Conservation (phyloP, 2,888 invertebrate genomes). For the Macaria liturata region DNA sequence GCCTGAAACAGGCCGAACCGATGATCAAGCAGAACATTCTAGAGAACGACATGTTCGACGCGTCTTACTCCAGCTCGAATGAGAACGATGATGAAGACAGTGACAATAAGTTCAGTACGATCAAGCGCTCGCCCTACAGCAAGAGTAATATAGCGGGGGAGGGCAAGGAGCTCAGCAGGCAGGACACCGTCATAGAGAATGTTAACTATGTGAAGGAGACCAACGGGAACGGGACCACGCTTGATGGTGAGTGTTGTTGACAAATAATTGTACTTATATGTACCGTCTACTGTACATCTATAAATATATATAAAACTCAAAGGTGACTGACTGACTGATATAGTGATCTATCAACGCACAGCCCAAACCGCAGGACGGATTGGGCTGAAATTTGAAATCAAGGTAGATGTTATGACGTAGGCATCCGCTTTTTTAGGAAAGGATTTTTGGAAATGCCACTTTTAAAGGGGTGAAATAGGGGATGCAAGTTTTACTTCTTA, state of each 20-base stretch:
- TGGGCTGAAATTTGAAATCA: too few species aligned
- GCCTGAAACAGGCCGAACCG: conserved; percentile 68
- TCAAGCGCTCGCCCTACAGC: conserved; percentile 87
- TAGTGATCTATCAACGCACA: too few species aligned
- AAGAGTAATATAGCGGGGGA: conserved; percentile 70
- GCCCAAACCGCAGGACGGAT: too few species aligned
- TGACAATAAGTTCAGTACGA: conserved; percentile 88
- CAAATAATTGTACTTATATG: not conserved
- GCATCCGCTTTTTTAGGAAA: too few species aligned
- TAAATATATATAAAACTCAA: too few species aligned
- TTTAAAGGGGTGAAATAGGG: too few species aligned
- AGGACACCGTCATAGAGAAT: conserved; percentile 80
- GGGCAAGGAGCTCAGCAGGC: conserved; percentile 63
- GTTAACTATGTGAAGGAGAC: conserved; percentile 71
- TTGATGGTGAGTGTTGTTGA: conserved; percentile 56
- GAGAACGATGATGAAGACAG: conserved; percentile 85
- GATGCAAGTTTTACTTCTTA: too few species aligned
- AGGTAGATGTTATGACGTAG: too few species aligned
- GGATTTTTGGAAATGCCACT: too few species aligned
- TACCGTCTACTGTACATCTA: too few species aligned
- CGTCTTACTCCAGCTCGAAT: conserved; percentile 76
- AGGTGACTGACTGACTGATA: too few species aligned
- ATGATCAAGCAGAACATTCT: conserved; percentile 80
- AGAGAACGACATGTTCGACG: conserved; percentile 78
- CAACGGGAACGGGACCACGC: conserved; percentile 76